phyloP scores from a whole-genome alignment of 1,140 invertebrate genomes.

The Pentalonia nigronervosa region DNA sequence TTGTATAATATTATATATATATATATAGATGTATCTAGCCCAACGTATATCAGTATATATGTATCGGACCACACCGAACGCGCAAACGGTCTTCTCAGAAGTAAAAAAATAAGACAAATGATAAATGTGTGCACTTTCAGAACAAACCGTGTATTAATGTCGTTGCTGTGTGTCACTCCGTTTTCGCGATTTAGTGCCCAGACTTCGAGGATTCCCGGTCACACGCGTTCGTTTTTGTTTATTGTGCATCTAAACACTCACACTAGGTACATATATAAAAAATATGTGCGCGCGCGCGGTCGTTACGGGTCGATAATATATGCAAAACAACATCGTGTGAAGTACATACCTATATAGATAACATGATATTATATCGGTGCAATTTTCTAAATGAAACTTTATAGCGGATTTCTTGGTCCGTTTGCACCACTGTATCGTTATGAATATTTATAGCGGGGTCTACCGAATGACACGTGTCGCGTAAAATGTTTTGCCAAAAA shows the following conservation, averaged over 20 bases:
- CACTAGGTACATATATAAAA: neutral
- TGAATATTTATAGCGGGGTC: slow-evolving; percentile 36
- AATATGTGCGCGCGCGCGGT: neutral
- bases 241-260: neutral
- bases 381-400: slow-evolving; percentile 43
- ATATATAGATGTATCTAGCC: neutral
- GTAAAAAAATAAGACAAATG: slow-evolving; percentile 1
- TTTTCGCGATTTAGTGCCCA: neutral
- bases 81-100: neutral
- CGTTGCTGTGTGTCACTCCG: neutral
- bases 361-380: neutral
- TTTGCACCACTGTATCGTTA: neutral
- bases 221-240: neutral
- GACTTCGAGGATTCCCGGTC: neutral
- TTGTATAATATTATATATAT: too few species aligned
- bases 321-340: neutral
- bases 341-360: neutral
- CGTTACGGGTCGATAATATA: neutral
- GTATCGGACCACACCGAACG: neutral
- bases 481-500: slow-evolving; percentile 36
- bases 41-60: neutral
- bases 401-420: slow-evolving; percentile 8
- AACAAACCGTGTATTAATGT: neutral
- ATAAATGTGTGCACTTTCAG: neutral
- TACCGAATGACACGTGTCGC: slow-evolving; percentile 21